A percentile compares a stretch with the other conserved stretches of the same genome.
Conservation (phyloP, 2,797 vertebrate genomes). For the Crotalus adamanteus region DNA sequence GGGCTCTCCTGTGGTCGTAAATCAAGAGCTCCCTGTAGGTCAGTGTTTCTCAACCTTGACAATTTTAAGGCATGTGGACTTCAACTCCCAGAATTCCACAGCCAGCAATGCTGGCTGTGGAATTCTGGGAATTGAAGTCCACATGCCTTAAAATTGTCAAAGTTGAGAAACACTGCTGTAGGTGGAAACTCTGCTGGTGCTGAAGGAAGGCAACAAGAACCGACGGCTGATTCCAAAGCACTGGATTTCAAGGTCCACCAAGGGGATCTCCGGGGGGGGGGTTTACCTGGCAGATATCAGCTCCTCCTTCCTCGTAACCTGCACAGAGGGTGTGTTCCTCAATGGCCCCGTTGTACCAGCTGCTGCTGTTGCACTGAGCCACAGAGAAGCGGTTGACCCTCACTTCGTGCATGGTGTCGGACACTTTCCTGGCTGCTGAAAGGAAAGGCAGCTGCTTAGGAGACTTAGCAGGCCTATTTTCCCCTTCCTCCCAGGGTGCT, state of each 20-base stretch:
- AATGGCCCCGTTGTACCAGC: conserved; percentile 40
- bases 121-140: too few species aligned
- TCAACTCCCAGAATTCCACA: too few species aligned
- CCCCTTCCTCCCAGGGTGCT: neutral
- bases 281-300: conserved; percentile 44
- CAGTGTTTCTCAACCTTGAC: too few species aligned
- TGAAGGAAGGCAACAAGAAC: neutral
- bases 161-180: too few species aligned
- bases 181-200: neutral
- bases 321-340: conserved; percentile 29
- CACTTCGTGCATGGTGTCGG: conserved; percentile 28
- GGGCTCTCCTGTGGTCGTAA: too few species aligned
- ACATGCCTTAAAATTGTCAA: too few species aligned
- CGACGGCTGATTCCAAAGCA: neutral
- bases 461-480: neutral
- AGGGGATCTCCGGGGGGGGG: accelerated
- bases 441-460: neutral
- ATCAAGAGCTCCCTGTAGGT: too few species aligned
- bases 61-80: too few species aligned
- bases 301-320: conserved; percentile 33
- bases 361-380: conserved; percentile 25
- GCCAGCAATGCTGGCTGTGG: too few species aligned
- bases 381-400: conserved; percentile 8
- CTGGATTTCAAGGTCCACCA: too few species aligned
- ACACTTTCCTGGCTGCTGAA: neutral